Percentiles rank a stretch among this genome's conserved stretches.
phyloP scores from a whole-genome alignment of 2,797 vertebrate species.

The Luscinia luscinia region DNA sequence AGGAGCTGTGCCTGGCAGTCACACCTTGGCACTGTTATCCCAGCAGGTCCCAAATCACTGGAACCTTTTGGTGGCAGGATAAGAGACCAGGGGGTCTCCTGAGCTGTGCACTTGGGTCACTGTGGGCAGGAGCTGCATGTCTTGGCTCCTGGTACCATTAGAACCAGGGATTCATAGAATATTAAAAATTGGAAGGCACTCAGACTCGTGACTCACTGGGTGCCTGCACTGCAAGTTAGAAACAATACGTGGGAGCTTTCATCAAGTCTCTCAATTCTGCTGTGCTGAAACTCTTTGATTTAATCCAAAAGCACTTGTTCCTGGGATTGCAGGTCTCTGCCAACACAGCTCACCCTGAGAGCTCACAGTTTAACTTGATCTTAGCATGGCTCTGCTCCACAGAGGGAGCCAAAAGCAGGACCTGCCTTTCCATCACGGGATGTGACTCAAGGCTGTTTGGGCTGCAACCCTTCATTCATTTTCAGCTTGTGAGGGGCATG shows the following conservation, averaged over 20 bases:
- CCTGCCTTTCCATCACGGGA: rapidly evolving
- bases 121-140: background rate
- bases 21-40: background rate
- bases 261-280: background rate
- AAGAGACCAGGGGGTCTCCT: background rate
- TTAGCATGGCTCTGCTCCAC: background rate
- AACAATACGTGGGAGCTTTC: rapidly evolving
- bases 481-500: rapidly evolving
- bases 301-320: background rate
- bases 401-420: background rate
- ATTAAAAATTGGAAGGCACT: background rate
- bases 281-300: background rate
- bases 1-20: background rate
- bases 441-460: background rate
- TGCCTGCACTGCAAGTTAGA: background rate
- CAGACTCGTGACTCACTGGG: rapidly evolving
- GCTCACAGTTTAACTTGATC: background rate
- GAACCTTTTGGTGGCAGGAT: background rate
- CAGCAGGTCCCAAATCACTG: background rate
- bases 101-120: background rate
- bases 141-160: background rate
- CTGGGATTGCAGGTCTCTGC: background rate
- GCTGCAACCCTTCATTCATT: background rate
- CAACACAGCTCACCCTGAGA: background rate
- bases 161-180: too few species aligned